Base-by-base conservation (phyloP, 2,888 invertebrate species). In the Apeira syringaria region DNA sequence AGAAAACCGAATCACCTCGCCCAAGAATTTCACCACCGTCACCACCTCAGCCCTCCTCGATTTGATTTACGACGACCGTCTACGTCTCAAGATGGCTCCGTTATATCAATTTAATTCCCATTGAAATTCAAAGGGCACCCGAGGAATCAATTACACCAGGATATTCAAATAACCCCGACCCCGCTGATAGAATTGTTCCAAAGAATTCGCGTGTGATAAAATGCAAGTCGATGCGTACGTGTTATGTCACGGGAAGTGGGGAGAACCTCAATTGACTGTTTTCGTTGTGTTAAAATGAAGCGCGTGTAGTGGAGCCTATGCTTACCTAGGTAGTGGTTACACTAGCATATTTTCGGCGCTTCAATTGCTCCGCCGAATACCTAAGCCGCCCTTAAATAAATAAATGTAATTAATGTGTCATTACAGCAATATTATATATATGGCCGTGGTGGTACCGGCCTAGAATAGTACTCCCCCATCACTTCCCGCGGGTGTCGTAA, bases 191-290 rank as follows among this genome's bases (percentile, higher is more conserved):
- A 86, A 84, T 80, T 83, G 86, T 87, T 80, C 74, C 76, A 74
- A 78, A 82, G 85, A 87, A 87, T 87, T 80, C 82, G 87, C 80
- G 76, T 88, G 88, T 85, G 86, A 80, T 77, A 79, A 72, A 85
- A 87, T 88, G 85, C 71, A 72, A 68, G 68, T 73, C 81, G 79
- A 86, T 87, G 86, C 76, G 59, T 58, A 57, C 57, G 57, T 56
- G 54, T 45, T 44, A 44, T 50, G 37, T 48, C 47, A 38, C 30
- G 27, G 53, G 50, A 50, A 53, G 41, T 27, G 17, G 13, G 24
- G 11, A 25, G 24, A 25, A n/a, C 7, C 12, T 6, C 15, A 25
- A 15, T 27, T n/a, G 28, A 29, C 34, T 30, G 30, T 18, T 26
- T 42, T n/a, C 24, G 27, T 11, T 24, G 29, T 7, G 11, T 7